Conservation (phyloP, 2,113 vertebrate species). For the Myotis yumanensis region DNA sequence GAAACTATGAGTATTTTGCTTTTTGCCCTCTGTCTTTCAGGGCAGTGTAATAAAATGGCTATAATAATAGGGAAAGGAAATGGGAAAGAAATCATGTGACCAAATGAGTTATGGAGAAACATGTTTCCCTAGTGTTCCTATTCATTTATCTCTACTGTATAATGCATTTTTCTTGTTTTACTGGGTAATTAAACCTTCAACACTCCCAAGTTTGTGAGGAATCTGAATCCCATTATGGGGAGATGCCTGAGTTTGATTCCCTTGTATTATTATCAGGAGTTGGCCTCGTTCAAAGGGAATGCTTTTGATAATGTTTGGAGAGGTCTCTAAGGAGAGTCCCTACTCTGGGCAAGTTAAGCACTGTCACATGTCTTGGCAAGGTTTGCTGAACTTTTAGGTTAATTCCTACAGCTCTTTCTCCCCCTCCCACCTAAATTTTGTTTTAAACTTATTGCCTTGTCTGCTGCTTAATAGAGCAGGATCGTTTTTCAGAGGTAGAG, state of each 20-base stretch:
- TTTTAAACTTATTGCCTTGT: conserved; percentile 77
- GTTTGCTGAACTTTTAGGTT: conserved; percentile 72
- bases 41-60: conserved; percentile 71
- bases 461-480: conserved; percentile 70
- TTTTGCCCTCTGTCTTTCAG: conserved; percentile 63
- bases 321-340: conserved; percentile 70
- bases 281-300: conserved; percentile 73
- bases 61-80: conserved; percentile 71
- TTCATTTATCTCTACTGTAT: conserved; percentile 79
- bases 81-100: conserved; percentile 73
- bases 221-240: conserved; percentile 78
- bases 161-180: conserved; percentile 80
- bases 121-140: conserved; percentile 67
- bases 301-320: conserved; percentile 71
- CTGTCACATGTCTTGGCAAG: conserved; percentile 77
- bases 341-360: conserved; percentile 63
- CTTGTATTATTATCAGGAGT: conserved; percentile 70
- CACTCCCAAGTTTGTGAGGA: conserved; percentile 73
- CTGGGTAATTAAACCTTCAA: conserved; percentile 81
- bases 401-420: conserved; percentile 72
- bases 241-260: conserved; percentile 71
- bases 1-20: conserved; percentile 54
- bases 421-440: conserved; percentile 68
- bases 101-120: conserved; percentile 74
- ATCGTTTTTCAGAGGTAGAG: conserved; percentile 77